These are phyloP conservation scores for Otis tarda DNA, from an alignment of 2,113 vertebrate species.

Conservation along the genomic window DNA sequence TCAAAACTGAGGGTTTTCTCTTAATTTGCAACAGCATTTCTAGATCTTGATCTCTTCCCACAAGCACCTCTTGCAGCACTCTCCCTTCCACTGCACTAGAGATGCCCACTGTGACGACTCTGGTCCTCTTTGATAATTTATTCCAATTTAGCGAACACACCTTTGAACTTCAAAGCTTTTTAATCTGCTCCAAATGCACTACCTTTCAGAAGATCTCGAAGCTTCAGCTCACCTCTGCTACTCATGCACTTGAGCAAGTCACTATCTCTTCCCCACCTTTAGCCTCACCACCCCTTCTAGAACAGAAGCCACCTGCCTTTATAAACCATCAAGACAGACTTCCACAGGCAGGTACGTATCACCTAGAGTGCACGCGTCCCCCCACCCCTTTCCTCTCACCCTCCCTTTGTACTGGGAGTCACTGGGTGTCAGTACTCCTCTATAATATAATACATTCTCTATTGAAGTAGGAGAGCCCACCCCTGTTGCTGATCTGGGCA, in stretches of 20 bases:
- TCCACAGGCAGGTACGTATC: not conserved
- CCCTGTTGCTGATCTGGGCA: not conserved
- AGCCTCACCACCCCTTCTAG: not conserved
- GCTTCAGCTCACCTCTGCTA: not conserved
- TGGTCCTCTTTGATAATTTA: not conserved
- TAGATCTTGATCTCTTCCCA: not conserved
- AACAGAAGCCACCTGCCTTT: not conserved
- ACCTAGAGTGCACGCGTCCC: not conserved
- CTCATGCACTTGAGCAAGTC: not conserved
- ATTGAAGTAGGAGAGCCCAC: not conserved
- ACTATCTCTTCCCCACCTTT: not conserved
- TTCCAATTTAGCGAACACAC: not conserved
- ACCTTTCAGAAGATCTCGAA: not conserved
- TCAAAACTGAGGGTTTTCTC: not conserved
- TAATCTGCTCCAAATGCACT: not conserved
- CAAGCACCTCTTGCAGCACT: not conserved
- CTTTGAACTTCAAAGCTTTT: not conserved
- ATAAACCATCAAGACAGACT: not conserved
- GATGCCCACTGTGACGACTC: not conserved
- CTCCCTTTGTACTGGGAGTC: not conserved
- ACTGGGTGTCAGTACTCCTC: not conserved
- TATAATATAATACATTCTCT: fast-evolving
- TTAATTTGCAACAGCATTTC: not conserved
- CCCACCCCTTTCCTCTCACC: not conserved
- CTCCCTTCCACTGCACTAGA: not conserved